Evolutionary conservation across 2,888 invertebrate species (phyloP), one percentile per base, ranked within the genome.

Genomic region (Eustalomyia histrio): DNA sequence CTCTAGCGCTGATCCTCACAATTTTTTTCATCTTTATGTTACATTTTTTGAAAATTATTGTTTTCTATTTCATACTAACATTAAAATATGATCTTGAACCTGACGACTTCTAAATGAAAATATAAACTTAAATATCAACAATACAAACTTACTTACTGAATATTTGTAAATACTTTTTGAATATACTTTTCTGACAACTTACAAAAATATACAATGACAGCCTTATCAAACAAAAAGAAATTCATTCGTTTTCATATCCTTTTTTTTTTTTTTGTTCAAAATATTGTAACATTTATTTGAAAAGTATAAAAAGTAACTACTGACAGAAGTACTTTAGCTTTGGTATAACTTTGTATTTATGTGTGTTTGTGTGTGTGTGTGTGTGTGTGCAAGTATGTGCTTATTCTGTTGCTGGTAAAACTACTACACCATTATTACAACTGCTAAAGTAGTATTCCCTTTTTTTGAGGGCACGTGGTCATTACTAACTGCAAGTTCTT

Each of bases 251-350:
- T 33, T 47, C 12, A 18, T 52, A n/a, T n/a, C n/a, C n/a, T n/a
- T n/a, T n/a, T n/a, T n/a, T n/a, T n/a, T n/a, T n/a, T 52, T 63
- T 53, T 58, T 33, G 17, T n/a, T 35, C 12, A 33, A 60, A 72
- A 55, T 72, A 60, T 57, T 65, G 16, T 18, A 63, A 29, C 67
- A 55, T 68, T 79, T 63, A 73, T 67, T 61, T 67, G 50, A 63
- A 79, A 72, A 55, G 53, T 33, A 78, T 72, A 63, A 76, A 76
- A 76, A 69, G 61, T 63, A 61, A 63, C 50, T 57, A 63, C 68
- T 76, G 69, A 55, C 65, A 67, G 50, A 9, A 67, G 55, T 63
- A 73, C 67, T 67, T 79, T 50, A 47, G 65, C 58, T 53, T 58
- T n/a, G 2, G 55, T 58, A 60, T 21, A 35, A 18, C n/a, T n/a